phyloP scores from a whole-genome alignment of 2,797 vertebrate species.

The Brachyalestes nurse region DNA sequence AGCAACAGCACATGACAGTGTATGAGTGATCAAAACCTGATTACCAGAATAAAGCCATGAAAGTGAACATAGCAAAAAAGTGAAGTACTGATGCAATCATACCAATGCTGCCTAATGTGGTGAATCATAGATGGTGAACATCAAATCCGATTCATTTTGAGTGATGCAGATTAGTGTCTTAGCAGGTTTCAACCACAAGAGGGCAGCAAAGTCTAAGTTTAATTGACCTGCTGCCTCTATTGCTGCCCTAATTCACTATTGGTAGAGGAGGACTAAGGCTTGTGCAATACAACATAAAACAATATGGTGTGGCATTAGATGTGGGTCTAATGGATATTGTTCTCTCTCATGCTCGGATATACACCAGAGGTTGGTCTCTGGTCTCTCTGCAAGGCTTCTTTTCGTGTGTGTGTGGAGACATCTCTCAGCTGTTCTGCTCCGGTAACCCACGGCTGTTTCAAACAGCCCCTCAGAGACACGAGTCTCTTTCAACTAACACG shows the following conservation, averaged over 20 bases:
- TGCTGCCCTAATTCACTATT: neutral
- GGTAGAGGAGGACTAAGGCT: neutral
- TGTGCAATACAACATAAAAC: constrained; percentile 22
- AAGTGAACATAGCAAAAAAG: too few relatives aligned
- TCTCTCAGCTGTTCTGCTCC: constrained; percentile 51
- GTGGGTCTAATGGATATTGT: constrained; percentile 27
- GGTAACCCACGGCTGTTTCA: constrained; percentile 50
- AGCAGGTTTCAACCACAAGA: constrained; percentile 61
- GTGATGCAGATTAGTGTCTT: neutral
- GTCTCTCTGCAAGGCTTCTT: constrained; percentile 43
- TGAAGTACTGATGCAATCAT: too few relatives aligned
- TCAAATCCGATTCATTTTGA: neutral
- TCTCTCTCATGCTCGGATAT: constrained; percentile 7
- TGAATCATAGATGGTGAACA: too few relatives aligned
- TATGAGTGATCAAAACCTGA: neutral
- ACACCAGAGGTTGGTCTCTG: neutral
- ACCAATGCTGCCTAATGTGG: too few relatives aligned
- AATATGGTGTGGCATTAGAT: constrained; percentile 25
- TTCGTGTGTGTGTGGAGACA: constrained; percentile 31
- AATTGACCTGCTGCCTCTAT: neutral
- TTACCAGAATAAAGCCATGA: too few relatives aligned
- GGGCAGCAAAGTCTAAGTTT: constrained; percentile 64
- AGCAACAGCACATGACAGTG: neutral
- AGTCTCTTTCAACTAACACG: constrained; percentile 48
- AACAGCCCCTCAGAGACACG: constrained; percentile 44